phyloP scores from a whole-genome alignment of 1,140 invertebrate genomes.

The Listronotus oregonensis region DNA sequence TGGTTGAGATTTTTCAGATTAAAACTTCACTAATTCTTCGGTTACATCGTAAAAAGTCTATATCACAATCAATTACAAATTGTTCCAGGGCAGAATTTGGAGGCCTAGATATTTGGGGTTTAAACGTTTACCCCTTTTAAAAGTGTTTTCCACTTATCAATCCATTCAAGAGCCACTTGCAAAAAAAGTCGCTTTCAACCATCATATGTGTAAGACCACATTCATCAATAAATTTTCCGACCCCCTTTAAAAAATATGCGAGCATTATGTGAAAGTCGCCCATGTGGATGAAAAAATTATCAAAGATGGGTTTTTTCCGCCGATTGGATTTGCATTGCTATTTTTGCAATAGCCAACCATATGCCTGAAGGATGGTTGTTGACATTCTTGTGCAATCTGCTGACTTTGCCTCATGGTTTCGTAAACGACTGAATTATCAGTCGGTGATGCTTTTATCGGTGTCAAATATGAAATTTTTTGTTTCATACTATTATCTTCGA shows the following conservation, averaged over 20 bases:
- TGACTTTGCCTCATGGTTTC: too few species aligned
- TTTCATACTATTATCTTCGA: constrained; percentile 29
- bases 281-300: constrained; percentile 51
- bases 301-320: constrained; percentile 24
- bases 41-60: too few species aligned
- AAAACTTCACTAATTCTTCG: too few species aligned
- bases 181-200: constrained; percentile 48
- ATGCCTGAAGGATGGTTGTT: constrained; percentile 49
- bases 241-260: constrained; percentile 53
- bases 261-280: constrained; percentile 53
- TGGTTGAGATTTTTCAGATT: not conserved
- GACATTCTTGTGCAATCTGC: constrained; percentile 43
- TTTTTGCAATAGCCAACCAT: too few species aligned
- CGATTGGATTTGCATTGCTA: constrained; percentile 47
- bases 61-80: constrained; percentile 33
- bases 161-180: constrained; percentile 49
- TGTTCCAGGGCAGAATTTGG: constrained; percentile 46
- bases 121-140: constrained; percentile 51
- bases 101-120: constrained; percentile 48
- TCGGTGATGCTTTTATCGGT: too few species aligned
- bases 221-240: constrained; percentile 53
- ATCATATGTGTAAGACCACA: constrained; percentile 51
- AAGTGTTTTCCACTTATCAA: constrained; percentile 52
- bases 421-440: too few species aligned
- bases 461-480: constrained; percentile 45